Conservation (phyloP, 2,113 vertebrate species). For the Charina bottae region DNA sequence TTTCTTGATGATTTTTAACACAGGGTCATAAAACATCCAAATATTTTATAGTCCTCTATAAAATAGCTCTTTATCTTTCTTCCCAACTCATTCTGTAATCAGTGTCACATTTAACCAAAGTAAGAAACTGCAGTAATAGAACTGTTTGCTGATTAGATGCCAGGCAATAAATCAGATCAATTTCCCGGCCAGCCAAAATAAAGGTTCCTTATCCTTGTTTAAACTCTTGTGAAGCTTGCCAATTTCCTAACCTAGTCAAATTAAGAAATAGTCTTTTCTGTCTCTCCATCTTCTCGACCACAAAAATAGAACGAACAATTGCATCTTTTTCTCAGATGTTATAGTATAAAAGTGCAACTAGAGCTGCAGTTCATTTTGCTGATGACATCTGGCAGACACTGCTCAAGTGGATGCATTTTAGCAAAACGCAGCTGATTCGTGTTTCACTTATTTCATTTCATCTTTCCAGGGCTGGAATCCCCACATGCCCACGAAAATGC, state of each 20-base stretch:
- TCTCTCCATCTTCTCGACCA: conserved; percentile 36
- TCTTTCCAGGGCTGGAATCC: conserved; percentile 39
- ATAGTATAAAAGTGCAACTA: conserved; percentile 68
- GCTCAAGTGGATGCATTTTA: conserved; percentile 38
- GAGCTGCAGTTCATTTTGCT: conserved; percentile 39
- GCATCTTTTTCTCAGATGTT: conserved; percentile 73
- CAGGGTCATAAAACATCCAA: conserved; percentile 68
- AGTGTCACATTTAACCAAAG: conserved; percentile 77
- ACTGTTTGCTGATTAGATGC: conserved; percentile 76
- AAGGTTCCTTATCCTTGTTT: conserved; percentile 76
- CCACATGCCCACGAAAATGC: conserved; percentile 77
- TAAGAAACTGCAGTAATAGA: conserved; percentile 78
- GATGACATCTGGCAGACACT: not conserved
- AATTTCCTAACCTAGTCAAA: conserved; percentile 76
- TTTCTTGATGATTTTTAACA: conserved; percentile 61
- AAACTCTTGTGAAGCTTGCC: conserved; percentile 74
- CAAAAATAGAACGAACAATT: conserved; percentile 70
- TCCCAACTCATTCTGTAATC: conserved; percentile 59
- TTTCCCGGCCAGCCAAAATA: conserved; percentile 77
- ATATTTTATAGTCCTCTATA: conserved; percentile 75
- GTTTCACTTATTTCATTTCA: conserved; percentile 66
- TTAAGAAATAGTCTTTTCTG: conserved; percentile 70
- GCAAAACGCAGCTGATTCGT: conserved; percentile 72
- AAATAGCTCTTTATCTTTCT: conserved; percentile 77
- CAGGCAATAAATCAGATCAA: conserved; percentile 82